Evolutionary conservation across 2,888 invertebrate species (phyloP), one percentile per base, ranked within the genome.

Genomic region (Melinaea marsaeus): DNA sequence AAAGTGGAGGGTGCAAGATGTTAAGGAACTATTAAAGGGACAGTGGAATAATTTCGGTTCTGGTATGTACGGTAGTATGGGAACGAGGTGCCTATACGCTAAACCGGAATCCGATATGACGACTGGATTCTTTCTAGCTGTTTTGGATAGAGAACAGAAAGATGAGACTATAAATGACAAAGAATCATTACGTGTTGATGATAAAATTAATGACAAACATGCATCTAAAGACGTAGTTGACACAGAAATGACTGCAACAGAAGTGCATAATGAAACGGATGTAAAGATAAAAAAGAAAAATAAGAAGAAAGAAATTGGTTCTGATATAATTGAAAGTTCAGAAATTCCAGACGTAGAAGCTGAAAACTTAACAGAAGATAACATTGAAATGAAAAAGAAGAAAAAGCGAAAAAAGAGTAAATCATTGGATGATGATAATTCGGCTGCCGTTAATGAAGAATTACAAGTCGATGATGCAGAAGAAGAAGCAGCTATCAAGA

Each of bases 51-150:
- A 94, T 78, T 91, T 93, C 64, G 95, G 95, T 1, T 93, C 93
- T 2, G 83, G 88, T 1, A 91, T 94, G 71, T 95, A 93, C 72
- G 90, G 92, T 0, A 92, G 93, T 60, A 92, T 95, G 75, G 95
- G 95, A 3, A 90, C 93, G 6, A 93, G 93, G 68, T 98, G 98
- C 79, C 79, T 99, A 51, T 95, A 97, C 77, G 93, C 96, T 0
- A 92, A 91, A 70, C 94, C 96, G 0, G 93, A 95, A 4, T 84
- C 90, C 0, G 97, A 98, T 86, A 85, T 93, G 4, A 97, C 98
- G 0, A 98, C 96, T 81, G 99, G 99, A 2, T 99, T 99, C 86
- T 99, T 99, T 85, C 92, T 99, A 46, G 98, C 99, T 1, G 93
- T 98, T 59, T 95, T 99, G 74, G 96, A 96, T 81, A 91, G 93